Evolutionary conservation across 2,888 invertebrate genomes (phyloP), one percentile per base, ranked within the genome.

Genomic region (Sminthurides aquaticus): DNA sequence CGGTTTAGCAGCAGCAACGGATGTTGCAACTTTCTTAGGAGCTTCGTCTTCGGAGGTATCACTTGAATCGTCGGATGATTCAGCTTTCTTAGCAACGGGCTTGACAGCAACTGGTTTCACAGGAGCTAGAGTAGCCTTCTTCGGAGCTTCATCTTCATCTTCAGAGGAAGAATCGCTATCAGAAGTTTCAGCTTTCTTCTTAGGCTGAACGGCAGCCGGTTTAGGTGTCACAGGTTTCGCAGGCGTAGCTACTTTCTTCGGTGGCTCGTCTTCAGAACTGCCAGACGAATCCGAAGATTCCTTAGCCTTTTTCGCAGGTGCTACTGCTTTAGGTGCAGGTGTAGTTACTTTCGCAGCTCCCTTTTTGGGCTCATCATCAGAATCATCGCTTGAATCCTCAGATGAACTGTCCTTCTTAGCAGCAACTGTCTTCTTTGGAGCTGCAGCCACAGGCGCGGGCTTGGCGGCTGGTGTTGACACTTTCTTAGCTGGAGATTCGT

Each of bases 261-360:
- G 62, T 15, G 57, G 27, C 5, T 60, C 66, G 18, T 72, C 72
- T 58, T 71, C 69, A 18, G 64, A 64, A 52, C 5, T 5, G 67
- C 76, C 79, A 22, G 80, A 80, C 11, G 80, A 80, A 63, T 79
- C 79, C 27, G 80, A 78, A 34, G 78, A 80, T 60, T 79, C 78
- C 64, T 64, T 49, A 49, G 68, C 66, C 48, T 63, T 69, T 26
- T 67, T 60, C 63, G 74, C 75, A 2, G 66, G 77, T 81, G 81
- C 69, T 80, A 79, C 59, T 52, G 68, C 52, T 22, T 62, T 56
- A 43, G 70, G 57, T 22, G 70, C 60, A 55, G 66, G 57, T 65
- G 67, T 64, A 20, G 28, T 66, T 54, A 66, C 61, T 43, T 60
- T 62, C 5, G 57, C 66, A 5, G 27, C 65, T 58, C 43, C 43